A percentile compares a stretch with the other conserved stretches of the same genome.
phyloP scores from a whole-genome alignment of 2,113 vertebrate genomes.

The Phyllopteryx taeniolatus region DNA sequence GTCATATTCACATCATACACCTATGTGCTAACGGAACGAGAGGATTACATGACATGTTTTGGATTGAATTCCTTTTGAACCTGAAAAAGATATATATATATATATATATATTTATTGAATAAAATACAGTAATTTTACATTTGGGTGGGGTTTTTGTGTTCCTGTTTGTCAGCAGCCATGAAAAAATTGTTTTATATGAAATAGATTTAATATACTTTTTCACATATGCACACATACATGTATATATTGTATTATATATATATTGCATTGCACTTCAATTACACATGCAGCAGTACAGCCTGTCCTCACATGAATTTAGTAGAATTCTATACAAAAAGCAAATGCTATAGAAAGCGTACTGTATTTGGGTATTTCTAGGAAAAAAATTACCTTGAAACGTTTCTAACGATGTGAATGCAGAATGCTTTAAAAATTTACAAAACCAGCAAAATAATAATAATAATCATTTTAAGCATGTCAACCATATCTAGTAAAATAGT shows the following conservation, averaged over 20 bases:
- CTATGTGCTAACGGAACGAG: conserved; percentile 8
- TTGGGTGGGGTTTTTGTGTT: not conserved
- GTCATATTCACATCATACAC: not conserved
- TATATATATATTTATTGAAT: conserved; percentile 62
- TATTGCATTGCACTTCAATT: conserved; percentile 54
- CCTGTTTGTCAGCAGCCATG: conserved; percentile 6
- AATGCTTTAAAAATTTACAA: not conserved
- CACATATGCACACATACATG: conserved; percentile 55
- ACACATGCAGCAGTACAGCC: conserved; percentile 48
- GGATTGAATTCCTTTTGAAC: conserved; percentile 27
- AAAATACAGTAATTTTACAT: conserved; percentile 40
- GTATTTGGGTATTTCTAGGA: not conserved
- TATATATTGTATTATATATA: conserved; percentile 46
- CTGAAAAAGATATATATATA: conserved; percentile 27
- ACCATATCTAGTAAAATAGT: not conserved
- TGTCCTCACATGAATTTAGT: not conserved
- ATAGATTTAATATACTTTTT: conserved; percentile 73
- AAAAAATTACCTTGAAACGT: not conserved
- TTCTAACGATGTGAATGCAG: not conserved
- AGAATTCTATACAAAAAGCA: not conserved
- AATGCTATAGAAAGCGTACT: not conserved
- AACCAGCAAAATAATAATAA: too few relatives aligned
- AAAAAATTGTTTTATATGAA: conserved; percentile 57
- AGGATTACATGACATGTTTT: conserved; percentile 40
- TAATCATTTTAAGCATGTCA: not conserved